These are phyloP conservation scores for Leptonema lineaticorne DNA, from an alignment of 1,140 invertebrate genomes.

Conservation along the genomic window DNA sequence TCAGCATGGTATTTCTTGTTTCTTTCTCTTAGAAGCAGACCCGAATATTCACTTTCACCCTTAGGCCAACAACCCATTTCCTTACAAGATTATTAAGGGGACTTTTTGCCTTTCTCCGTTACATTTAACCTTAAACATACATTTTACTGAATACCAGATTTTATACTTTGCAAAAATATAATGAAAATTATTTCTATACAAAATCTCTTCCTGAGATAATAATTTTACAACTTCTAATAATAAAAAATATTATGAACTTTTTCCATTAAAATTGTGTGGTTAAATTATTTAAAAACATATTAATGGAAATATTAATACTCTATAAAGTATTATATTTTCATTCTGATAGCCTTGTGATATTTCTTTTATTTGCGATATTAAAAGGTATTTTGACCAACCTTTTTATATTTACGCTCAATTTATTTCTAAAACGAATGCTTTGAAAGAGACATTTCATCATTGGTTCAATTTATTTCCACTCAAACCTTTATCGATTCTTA, in stretches of 20 bases:
- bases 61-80: conserved; percentile 1
- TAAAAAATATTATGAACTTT: no score
- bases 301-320: no score
- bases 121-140: background rate
- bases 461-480: conserved; percentile 13
- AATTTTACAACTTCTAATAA: no score
- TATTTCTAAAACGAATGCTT: background rate
- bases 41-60: conserved; percentile 14
- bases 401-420: conserved; percentile 20
- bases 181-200: background rate
- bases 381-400: conserved; percentile 2
- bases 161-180: background rate
- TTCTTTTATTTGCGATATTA: background rate
- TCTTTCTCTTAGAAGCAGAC: conserved; percentile 1
- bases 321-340: no score
- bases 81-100: conserved; percentile 20
- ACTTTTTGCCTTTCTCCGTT: background rate
- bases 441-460: background rate
- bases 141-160: background rate
- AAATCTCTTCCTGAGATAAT: no score
- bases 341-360: background rate
- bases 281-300: no score
- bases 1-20: conserved; percentile 5
- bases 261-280: no score
- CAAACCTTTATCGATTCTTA: no score